Conservation (phyloP, 2,113 vertebrate species). For the Toxotes jaculatrix region DNA sequence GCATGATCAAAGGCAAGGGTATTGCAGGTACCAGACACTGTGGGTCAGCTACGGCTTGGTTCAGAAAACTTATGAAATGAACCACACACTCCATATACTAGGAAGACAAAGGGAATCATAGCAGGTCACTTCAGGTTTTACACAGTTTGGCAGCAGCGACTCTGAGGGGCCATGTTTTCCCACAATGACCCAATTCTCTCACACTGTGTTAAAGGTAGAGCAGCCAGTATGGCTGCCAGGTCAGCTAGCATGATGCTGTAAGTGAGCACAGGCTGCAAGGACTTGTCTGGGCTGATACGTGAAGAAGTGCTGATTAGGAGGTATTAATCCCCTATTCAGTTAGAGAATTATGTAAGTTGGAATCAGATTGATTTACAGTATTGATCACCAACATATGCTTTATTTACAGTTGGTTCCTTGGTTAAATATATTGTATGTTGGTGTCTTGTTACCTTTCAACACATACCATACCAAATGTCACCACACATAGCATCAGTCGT, state of each 20-base stretch:
- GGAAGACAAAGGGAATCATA: conserved; percentile 57
- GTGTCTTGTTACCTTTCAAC: too few species aligned
- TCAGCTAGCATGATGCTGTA: conserved; percentile 27
- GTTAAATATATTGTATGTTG: too few species aligned
- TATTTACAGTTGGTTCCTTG: too few species aligned
- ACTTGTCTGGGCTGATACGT: not conserved
- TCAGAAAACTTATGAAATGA: conserved; percentile 32
- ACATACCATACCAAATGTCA: too few species aligned
- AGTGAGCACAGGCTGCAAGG: conserved; percentile 12
- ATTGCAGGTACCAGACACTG: conserved; percentile 18
- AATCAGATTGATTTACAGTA: not conserved
- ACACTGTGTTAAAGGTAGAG: conserved; percentile 70
- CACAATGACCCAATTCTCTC: conserved; percentile 77
- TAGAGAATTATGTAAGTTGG: not conserved
- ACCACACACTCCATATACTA: conserved; percentile 22
- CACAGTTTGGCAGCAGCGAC: conserved; percentile 51
- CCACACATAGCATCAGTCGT: too few species aligned
- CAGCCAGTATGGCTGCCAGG: conserved; percentile 35
- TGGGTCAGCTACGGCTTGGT: conserved; percentile 22
- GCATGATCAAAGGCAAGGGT: conserved; percentile 3
- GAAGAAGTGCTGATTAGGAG: not conserved
- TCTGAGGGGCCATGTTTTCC: conserved; percentile 49
- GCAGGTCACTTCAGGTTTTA: conserved; percentile 54
- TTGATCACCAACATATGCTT: too few species aligned
- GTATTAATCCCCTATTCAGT: not conserved